Evolutionary conservation across 2,113 vertebrate genomes (phyloP), one percentile per base, ranked within the genome.

Genomic region (Corythoichthys intestinalis): DNA sequence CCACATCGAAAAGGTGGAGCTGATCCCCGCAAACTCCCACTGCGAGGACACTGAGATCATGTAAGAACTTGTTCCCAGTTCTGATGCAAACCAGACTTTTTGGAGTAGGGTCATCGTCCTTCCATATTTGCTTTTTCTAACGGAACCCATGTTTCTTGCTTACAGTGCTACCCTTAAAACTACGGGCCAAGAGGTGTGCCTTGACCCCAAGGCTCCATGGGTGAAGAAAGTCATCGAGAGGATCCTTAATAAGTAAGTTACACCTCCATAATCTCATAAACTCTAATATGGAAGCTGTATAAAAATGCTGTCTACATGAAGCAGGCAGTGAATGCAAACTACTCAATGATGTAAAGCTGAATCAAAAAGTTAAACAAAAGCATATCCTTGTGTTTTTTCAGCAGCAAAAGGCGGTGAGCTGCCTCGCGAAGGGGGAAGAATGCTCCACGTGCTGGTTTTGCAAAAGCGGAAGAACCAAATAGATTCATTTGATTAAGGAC

Each of bases 31-130:
- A 0, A 95, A 90, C 34, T 91, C 95, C 20, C 93, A 96, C 80
- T 98, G 96, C 49, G 56, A 87, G 44, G 79, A 93, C 0, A 81
- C 87, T 0, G 96, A 98, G 90, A 91, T 98, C 91, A 96, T 98
- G 96, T 98, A 89, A 95, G 95, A 57, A 6, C 44, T 50, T 0
- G 7, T 71, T 7, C 65, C 37, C 37, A 48, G 62, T 9, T 47
- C 20, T 50, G 3, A 56, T 3, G 20, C 60, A 5, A 17, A 50
- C 11, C 8, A 39, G 3, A n/a, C 35, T 35, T 66, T 34, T 17
- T n/a, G n/a, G 4, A 4, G 38, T 53, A 7, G 41, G 6, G 9
- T 54, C 5, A 13, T 65, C 10, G 8, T 66, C 34, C 4, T 2
- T 47, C 17, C 49, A 54, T 41, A 60, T 13, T 15, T 63, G 71